Evolutionary conservation across 2,888 invertebrate genomes (phyloP).

Genomic region (Drosophila macrospina): DNA sequence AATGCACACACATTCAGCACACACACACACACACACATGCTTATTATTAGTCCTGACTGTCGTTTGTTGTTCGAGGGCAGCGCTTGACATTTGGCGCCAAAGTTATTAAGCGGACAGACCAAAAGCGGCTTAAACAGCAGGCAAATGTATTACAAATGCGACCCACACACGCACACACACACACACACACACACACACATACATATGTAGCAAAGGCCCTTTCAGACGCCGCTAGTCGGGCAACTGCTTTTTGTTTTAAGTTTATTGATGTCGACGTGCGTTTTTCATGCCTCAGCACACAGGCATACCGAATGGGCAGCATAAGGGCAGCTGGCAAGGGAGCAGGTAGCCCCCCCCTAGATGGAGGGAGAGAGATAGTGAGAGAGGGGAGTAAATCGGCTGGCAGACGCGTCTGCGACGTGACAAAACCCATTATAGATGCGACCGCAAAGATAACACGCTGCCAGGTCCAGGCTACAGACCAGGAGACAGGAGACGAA

Average conservation of each 20-base stretch:
- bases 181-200: slow-evolving; percentile 7
- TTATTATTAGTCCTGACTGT: slow-evolving; percentile 9
- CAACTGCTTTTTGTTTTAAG: slow-evolving; percentile 70
- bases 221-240: not conserved
- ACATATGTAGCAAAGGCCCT: slow-evolving; percentile 13
- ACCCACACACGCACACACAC: slow-evolving; percentile 13
- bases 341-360: slow-evolving; percentile 4
- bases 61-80: slow-evolving; percentile 9
- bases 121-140: slow-evolving; percentile 69
- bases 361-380: not conserved
- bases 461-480: slow-evolving; percentile 38
- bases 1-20: slow-evolving; percentile 1
- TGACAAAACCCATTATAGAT: slow-evolving; percentile 85
- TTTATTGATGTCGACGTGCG: slow-evolving; percentile 78
- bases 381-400: slow-evolving; percentile 2
- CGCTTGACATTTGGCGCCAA: slow-evolving; percentile 74
- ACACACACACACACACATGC: slow-evolving; percentile 2
- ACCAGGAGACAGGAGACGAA: not conserved
- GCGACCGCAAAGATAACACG: slow-evolving; percentile 81
- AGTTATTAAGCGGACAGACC: slow-evolving; percentile 59
- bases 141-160: slow-evolving; percentile 55
- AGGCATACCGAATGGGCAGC: slow-evolving; percentile 41
- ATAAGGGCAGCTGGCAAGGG: not conserved
- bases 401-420: slow-evolving; percentile 79
- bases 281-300: slow-evolving; percentile 79